Evolutionary conservation across 2,888 invertebrate species (phyloP), one percentile per base, ranked within the genome.

Genomic region (Aleiodes alternator): DNA sequence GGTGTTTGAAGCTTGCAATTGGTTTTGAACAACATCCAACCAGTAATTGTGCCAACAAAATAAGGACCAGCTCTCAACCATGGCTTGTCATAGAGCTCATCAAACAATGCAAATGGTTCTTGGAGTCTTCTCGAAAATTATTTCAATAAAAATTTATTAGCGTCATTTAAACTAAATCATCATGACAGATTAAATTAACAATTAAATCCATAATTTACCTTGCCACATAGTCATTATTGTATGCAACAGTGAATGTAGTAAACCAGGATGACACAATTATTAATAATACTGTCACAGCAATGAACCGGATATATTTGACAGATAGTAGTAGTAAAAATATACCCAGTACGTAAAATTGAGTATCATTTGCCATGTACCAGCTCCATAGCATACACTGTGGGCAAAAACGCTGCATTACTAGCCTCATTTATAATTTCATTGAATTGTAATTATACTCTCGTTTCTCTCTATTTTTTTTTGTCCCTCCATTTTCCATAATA

Each of bases 1-100:
- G 89, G 87, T 55, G 85, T 81, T 16, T 82, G 91, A 31, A 94
- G 90, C 80, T 93, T 93, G 79, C 93, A 93, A 84, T 94, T 93
- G 3, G 93, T 92, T 85, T 92, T 93, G 87, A 93, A 93, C 50
- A 96, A 89, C 74, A 93, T 91, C 91, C 94, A 95, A 1, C 96
- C 96, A 6, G 94, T 92, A 51, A 93, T 90, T 92, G 96, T 95
- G 76, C 96, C 96, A 69, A 96, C 91, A 84, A 96, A 92, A 87
- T 96, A 96, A 9, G 96, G 94, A 8, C 95, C 95, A 31, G 95
- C 93, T 83, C 96, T 91, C 78, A 95, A 92, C 96, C 96, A 96
- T 8, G 96, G 96, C 84, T 96, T 96, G 89, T 96, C 95, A 87
- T 96, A 96, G 7, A 96, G 90, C 80, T 94, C 93, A 89, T 96